Conservation (phyloP, 2,797 vertebrate genomes). For the Menidia menidia region DNA sequence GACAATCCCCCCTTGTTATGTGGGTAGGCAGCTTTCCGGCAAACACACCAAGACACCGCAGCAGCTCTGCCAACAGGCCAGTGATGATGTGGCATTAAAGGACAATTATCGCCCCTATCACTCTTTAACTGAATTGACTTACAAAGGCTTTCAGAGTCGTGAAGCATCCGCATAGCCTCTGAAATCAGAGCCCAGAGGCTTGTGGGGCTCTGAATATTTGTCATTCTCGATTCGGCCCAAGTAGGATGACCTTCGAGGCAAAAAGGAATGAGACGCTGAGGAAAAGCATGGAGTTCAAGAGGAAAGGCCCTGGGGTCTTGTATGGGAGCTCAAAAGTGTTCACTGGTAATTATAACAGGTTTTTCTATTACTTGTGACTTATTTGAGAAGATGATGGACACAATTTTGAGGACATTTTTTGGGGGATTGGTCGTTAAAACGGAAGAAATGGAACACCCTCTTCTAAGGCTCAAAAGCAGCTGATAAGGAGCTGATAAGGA, state of each 20-base stretch:
- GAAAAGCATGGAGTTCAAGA: slow-evolving; percentile 41
- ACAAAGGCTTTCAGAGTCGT: slow-evolving; percentile 31
- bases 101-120: slow-evolving; percentile 54
- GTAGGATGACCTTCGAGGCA: slow-evolving; percentile 44
- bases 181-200: slow-evolving; percentile 59
- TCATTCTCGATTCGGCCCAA: slow-evolving; percentile 63
- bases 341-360: too few species aligned
- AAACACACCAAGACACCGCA: slow-evolving; percentile 63
- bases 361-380: too few species aligned
- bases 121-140: slow-evolving; percentile 68
- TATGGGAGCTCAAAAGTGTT: background rate
- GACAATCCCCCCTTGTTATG: slow-evolving; percentile 67
- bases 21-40: slow-evolving; percentile 67
- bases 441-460: too few species aligned
- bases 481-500: too few species aligned
- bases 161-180: slow-evolving; percentile 45
- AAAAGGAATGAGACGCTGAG: slow-evolving; percentile 10
- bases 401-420: too few species aligned
- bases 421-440: too few species aligned
- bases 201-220: slow-evolving; percentile 50
- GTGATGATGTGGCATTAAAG: slow-evolving; percentile 63
- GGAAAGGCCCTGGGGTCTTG: slow-evolving; percentile 40
- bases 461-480: too few species aligned
- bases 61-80: slow-evolving; percentile 61
- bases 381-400: too few species aligned